Base-by-base conservation (phyloP, 2,113 vertebrate species). In the Aptenodytes patagonicus region DNA sequence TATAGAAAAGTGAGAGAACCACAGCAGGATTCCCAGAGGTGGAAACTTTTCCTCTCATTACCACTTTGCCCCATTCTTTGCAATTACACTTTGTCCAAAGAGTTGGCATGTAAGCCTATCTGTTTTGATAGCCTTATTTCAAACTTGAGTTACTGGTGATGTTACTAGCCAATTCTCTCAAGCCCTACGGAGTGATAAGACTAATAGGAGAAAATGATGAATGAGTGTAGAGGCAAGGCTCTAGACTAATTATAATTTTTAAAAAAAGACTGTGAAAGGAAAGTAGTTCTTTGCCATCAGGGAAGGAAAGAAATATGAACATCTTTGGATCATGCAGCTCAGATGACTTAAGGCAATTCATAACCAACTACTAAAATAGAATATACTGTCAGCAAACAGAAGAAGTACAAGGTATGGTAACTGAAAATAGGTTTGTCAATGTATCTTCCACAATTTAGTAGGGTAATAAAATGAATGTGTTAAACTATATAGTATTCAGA, bases 291-390 rank as follows among this genome's bases (percentile, higher is more conserved):
- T 97, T 90, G 70, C 93, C 75, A 93, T 75, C 47, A 90, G 29
- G 58, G 80, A 97, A 92, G 36, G 83, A 85, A 97, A 75, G 55
- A 94, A 85, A 96, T 94, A 96, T 93, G 81, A 98, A 81, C 34
- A 61, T 81, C 66, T 97, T 95, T 88, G 66, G 68, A 95, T 96
- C 79, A 89, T 72, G 70, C 60, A 95, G 82, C 84, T 97, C 75
- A 81, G 52, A 97, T 91, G 82, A 95, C 90, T 93, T 95, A 81
- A 92, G 93, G 92, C 95, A 97, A 98, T 96, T 98, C 90, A 97
- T 91, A 97, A 95, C 69, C 82, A 97, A 44, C 70, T 71, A 58
- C 93, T 95, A 69, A 95, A 97, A 97, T 95, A 97, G 91, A 95
- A 73, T 89, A 88, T 77, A 70, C 84, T 97, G 95, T 97, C 97